These are phyloP conservation scores for Boloria selene DNA, from an alignment of 2,888 invertebrate species.

Conservation along the genomic window DNA sequence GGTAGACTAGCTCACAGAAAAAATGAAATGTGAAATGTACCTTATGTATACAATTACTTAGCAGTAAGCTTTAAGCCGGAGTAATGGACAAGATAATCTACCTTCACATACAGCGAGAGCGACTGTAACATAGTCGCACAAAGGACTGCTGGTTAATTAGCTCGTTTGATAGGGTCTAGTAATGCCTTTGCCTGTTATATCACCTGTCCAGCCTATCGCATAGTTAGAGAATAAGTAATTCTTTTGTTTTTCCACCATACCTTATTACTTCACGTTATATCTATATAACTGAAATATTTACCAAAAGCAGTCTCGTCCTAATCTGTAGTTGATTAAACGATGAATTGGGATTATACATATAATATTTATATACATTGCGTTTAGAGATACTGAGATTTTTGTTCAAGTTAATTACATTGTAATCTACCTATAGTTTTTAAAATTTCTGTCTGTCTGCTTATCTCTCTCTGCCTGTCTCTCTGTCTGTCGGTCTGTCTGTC, in stretches of 20 bases:
- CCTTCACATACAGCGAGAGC: conserved; percentile 23
- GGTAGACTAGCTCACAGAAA: too few relatives aligned
- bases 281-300: background rate
- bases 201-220: background rate
- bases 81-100: conserved; percentile 31
- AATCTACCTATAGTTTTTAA: too few relatives aligned
- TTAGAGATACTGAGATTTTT: too few relatives aligned
- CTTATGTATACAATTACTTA: conserved; percentile 10
- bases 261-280: background rate
- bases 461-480: too few relatives aligned
- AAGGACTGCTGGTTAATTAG: conserved; percentile 35
- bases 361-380: too few relatives aligned
- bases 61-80: conserved; percentile 14
- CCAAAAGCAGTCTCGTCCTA: background rate
- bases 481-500: too few relatives aligned
- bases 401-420: too few relatives aligned
- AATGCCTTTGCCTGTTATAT: conserved; percentile 7
- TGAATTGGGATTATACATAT: too few relatives aligned
- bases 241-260: background rate
- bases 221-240: background rate
- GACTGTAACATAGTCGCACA: conserved; percentile 30
- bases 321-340: too few relatives aligned
- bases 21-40: too few relatives aligned
- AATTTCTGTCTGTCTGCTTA: too few relatives aligned
- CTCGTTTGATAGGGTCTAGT: conserved; percentile 29